Evolutionary conservation across 2,888 invertebrate genomes (phyloP).

Genomic region (Podotricha telesiphe): DNA sequence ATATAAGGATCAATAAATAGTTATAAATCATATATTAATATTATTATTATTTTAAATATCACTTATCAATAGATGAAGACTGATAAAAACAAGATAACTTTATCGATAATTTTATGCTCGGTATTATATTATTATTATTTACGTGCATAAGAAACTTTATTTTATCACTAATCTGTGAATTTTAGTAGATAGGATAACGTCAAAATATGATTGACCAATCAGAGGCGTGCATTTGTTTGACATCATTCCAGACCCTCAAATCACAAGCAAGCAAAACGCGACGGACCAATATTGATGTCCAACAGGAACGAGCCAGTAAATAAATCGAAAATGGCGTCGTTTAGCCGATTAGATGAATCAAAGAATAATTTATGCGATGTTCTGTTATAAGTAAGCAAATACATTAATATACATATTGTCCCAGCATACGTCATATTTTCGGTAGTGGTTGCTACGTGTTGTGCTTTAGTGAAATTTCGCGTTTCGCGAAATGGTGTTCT

Average conservation of each 20-base stretch:
- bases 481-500: slow-evolving; percentile 59
- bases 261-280: slow-evolving; percentile 18
- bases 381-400: slow-evolving; percentile 46
- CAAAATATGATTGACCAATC: slow-evolving; percentile 30
- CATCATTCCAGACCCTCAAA: slow-evolving; percentile 34
- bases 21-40: slow-evolving; percentile 9
- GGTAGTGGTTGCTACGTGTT: slow-evolving; percentile 48
- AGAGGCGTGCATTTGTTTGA: slow-evolving; percentile 28
- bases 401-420: slow-evolving; percentile 41
- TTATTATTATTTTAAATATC: not conserved
- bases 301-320: slow-evolving; percentile 51
- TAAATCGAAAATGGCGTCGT: slow-evolving; percentile 81
- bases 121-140: not conserved
- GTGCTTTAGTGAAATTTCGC: slow-evolving; percentile 51
- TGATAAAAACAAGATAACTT: slow-evolving; percentile 4
- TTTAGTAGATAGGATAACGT: slow-evolving; percentile 29
- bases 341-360: slow-evolving; percentile 76
- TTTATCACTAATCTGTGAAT: slow-evolving; percentile 29
- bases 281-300: slow-evolving; percentile 44
- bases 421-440: slow-evolving; percentile 49
- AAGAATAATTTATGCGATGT: slow-evolving; percentile 58
- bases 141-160: slow-evolving; percentile 13
- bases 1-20: not conserved
- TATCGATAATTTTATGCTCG: not conserved
- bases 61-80: slow-evolving; percentile 8